A percentile compares a stretch with the other conserved stretches of the same genome.
These are phyloP conservation scores for Steinernema hermaphroditum DNA, from an alignment of 2,888 invertebrate genomes.

Conservation along the genomic window DNA sequence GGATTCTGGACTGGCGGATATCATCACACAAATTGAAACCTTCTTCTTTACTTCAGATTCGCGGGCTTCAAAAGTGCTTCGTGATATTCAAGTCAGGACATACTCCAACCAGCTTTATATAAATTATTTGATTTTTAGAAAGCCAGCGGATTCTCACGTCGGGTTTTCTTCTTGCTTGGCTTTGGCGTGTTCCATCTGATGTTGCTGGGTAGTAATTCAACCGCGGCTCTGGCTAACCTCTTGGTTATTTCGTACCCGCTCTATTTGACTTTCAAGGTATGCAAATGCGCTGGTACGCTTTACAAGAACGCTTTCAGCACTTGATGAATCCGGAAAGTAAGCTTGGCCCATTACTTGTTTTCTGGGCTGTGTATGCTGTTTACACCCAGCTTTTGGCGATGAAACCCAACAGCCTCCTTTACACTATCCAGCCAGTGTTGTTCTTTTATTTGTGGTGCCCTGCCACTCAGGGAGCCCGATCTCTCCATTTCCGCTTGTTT, in stretches of 20 bases:
- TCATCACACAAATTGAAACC: no score
- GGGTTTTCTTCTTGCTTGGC: not conserved
- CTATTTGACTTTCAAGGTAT: not conserved
- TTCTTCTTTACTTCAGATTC: no score
- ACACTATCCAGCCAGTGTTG: not conserved
- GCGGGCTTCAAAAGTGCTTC: no score
- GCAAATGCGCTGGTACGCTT: not conserved
- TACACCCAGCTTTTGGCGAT: not conserved
- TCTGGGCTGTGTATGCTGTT: not conserved
- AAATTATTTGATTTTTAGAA: not conserved
- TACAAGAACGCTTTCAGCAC: not conserved
- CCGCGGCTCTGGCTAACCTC: not conserved
- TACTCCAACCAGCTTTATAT: no score
- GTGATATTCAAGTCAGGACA: no score
- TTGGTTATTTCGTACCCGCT: not conserved
- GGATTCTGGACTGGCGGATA: no score
- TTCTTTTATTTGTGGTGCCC: constrained; percentile 2
- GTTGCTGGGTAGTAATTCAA: not conserved
- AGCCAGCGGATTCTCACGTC: not conserved
- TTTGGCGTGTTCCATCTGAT: not conserved
- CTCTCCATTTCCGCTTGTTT: not conserved
- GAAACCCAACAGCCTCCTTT: not conserved
- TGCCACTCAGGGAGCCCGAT: not conserved
- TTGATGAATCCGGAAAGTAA: not conserved
- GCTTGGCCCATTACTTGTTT: not conserved